phyloP scores from a whole-genome alignment of 2,888 invertebrate species.

The Pseudanteris insignis region DNA sequence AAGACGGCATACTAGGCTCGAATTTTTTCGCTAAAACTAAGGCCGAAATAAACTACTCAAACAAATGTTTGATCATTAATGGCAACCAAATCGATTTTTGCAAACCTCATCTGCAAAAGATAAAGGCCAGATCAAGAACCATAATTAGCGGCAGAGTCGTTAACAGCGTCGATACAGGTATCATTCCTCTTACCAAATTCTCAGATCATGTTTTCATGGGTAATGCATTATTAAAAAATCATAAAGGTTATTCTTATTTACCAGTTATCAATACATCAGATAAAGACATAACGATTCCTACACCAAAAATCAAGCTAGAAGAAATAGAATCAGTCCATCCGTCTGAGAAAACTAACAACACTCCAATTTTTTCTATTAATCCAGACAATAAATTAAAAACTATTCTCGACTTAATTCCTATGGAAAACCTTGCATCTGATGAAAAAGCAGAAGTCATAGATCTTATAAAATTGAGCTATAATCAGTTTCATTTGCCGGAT shows the following conservation, averaged over 20 bases:
- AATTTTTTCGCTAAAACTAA: constrained; percentile 1
- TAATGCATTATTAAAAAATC: neutral
- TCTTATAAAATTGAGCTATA: no score
- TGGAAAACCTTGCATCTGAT: no score
- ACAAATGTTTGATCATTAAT: neutral
- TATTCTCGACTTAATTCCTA: no score
- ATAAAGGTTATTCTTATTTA: neutral
- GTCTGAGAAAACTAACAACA: no score
- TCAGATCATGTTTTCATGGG: neutral
- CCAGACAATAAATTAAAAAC: no score
- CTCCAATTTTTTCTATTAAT: no score
- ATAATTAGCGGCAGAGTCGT: neutral
- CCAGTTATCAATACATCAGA: neutral
- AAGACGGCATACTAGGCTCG: constrained; percentile 8
- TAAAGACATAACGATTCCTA: neutral
- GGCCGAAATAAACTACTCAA: constrained; percentile 8
- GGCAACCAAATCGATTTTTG: neutral
- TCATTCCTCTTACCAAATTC: neutral
- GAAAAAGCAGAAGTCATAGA: no score
- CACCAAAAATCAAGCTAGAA: neutral
- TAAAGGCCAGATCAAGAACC: neutral
- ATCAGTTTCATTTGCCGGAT: no score
- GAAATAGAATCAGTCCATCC: no score
- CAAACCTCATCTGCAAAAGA: neutral
- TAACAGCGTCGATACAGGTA: neutral